phyloP scores from a whole-genome alignment of 2,113 vertebrate genomes.

The Pagrus major region DNA sequence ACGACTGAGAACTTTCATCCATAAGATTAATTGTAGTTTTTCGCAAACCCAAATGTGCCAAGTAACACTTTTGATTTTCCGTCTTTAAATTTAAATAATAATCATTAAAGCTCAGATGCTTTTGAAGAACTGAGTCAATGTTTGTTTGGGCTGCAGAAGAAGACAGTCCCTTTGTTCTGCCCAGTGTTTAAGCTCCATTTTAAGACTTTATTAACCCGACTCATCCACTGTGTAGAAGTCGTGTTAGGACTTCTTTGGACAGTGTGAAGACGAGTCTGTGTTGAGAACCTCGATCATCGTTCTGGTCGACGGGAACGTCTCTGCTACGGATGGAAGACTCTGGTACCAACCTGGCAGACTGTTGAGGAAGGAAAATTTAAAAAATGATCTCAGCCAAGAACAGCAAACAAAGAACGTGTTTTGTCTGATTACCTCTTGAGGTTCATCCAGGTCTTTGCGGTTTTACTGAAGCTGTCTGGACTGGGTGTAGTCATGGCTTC shows the following conservation, averaged over 20 bases:
- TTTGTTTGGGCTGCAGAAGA: slow-evolving; percentile 57
- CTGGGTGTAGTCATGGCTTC: slow-evolving; percentile 97
- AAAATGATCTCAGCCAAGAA: background rate
- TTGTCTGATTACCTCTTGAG: slow-evolving; percentile 89
- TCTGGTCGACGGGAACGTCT: slow-evolving; percentile 93
- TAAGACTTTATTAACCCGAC: slow-evolving; percentile 34
- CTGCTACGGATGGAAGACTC: slow-evolving; percentile 92
- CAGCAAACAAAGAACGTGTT: background rate
- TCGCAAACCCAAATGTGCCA: background rate
- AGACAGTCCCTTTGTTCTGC: slow-evolving; percentile 35
- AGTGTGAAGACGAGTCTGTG: slow-evolving; percentile 92
- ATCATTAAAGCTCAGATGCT: background rate
- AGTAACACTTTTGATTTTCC: background rate
- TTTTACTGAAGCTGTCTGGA: slow-evolving; percentile 94
- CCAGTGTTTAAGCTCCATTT: slow-evolving; percentile 38
- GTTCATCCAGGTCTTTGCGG: slow-evolving; percentile 95
- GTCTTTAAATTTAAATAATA: background rate
- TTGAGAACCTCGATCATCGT: slow-evolving; percentile 97
- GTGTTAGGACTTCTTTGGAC: slow-evolving; percentile 89
- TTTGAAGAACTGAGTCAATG: slow-evolving; percentile 1
- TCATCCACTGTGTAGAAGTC: background rate
- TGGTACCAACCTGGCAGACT: slow-evolving; percentile 95
- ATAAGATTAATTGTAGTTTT: background rate
- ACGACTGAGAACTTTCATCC: too few species aligned
- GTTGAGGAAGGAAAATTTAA: background rate